Base-by-base conservation (phyloP, 2,113 vertebrate species). In the Oceanites oceanicus region DNA sequence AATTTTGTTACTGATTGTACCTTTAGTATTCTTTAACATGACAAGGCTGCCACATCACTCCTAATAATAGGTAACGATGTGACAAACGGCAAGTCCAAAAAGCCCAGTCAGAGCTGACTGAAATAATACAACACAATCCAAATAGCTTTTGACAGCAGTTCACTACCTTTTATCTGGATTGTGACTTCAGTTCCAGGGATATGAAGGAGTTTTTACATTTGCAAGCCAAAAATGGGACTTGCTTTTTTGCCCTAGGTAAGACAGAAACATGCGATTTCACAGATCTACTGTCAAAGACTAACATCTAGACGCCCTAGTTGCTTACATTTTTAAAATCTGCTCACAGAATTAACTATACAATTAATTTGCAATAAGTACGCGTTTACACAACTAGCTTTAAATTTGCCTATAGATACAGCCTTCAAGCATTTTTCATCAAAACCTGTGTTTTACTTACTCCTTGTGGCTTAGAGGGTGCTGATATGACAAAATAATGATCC, bases 31-130 rank as follows among this genome's bases (percentile, higher is more conserved):
- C 63, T 70, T 62, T 66, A 94, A 92, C 13, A 12, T 1, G 66
- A 93, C 91, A 97, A 88, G 83, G 52, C 68, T 96, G 65, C 52
- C 86, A 83, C 29, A 81, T 83, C 67, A 47, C 32, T 72, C 73
- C 50, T 92, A 92, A 50, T 34, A 85, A 84, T 94, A 95, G 78
- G 77, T 62, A 93, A 72, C 5, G 7, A 71, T 15, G 56, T 88
- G 80, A 95, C 50, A 87, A 94, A 82, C 7, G 71, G 63, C 15
- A 82, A 96, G 67, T 73, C 71, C 77, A 90, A 95, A 94, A 94
- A 82, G 18, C 55, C 63, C 65, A 59, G 74, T 40, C 53, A 66
- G 49, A 85, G 15, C n/a, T 74, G 55, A 88, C 55, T 76, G 56
- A 94, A 90, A 49, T 61, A 86, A 91, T 19, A 68, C 23, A 59